Evolutionary conservation across 2,888 invertebrate genomes (phyloP).

Genomic region (Brenthis hecate): DNA sequence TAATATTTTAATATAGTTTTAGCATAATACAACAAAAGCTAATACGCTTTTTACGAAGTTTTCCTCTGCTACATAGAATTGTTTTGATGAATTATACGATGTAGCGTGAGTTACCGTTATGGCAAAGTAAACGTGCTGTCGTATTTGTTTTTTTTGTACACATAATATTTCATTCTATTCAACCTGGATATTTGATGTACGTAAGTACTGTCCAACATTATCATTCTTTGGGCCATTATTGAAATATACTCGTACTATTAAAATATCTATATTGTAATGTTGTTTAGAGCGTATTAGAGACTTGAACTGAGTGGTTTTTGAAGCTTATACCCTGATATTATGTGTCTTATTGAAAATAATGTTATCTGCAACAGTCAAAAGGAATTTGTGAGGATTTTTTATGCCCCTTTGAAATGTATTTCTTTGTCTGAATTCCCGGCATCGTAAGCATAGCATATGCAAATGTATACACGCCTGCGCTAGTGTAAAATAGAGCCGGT

Average conservation of each 20-base stretch:
- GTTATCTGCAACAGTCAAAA: not conserved
- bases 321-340: too few species aligned
- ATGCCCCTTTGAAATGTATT: conserved; percentile 20
- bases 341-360: not conserved
- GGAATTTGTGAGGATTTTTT: conserved; percentile 20
- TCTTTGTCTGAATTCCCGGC: conserved; percentile 25
- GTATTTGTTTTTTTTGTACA: conserved; percentile 18
- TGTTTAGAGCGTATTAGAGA: too few species aligned
- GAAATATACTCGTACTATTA: not conserved
- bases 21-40: not conserved
- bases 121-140: conserved; percentile 15
- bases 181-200: conserved; percentile 8
- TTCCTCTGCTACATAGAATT: not conserved
- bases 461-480: conserved; percentile 32
- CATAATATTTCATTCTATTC: conserved; percentile 18
- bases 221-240: conserved; percentile 2
- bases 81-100: conserved; percentile 18
- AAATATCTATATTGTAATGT: not conserved
- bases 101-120: conserved; percentile 22
- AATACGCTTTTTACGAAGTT: not conserved
- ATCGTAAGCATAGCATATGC: conserved; percentile 32
- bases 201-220: not conserved
- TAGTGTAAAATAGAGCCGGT: conserved; percentile 46
- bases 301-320: too few species aligned
- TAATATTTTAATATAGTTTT: not conserved